Conservation (phyloP, 2,797 vertebrate genomes). For the Galagoides demidoff region DNA sequence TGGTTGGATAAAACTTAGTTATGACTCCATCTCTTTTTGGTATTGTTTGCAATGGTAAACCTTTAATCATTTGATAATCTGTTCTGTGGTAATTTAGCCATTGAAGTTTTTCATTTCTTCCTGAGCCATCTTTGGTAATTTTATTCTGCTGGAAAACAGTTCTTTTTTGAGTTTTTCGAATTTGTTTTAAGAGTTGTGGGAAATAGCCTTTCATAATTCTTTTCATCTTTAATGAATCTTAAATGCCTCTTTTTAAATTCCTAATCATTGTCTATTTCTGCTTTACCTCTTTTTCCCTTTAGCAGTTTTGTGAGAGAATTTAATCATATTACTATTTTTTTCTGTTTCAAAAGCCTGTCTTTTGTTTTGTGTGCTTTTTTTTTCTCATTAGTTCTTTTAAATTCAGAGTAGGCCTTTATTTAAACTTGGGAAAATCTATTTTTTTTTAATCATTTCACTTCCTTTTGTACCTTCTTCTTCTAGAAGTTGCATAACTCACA, state of each 20-base stretch:
- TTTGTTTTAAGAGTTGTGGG: conserved; percentile 25
- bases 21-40: neutral
- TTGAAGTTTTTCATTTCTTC: neutral
- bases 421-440: neutral
- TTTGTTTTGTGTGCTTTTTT: neutral
- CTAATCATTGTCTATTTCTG: neutral
- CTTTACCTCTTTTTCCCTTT: neutral
- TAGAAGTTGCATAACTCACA: neutral
- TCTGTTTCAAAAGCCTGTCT: neutral
- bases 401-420: neutral
- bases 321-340: neutral
- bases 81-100: neutral
- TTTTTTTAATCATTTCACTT: neutral
- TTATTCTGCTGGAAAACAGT: neutral
- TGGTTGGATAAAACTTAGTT: neutral
- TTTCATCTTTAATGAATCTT: conserved; percentile 11
- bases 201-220: neutral
- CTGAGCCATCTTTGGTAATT: neutral
- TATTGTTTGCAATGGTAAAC: neutral
- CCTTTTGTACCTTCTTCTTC: neutral
- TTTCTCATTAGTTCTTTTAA: neutral
- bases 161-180: neutral
- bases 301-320: conserved; percentile 6
- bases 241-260: neutral
- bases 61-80: neutral